These are phyloP conservation scores for Entelurus aequoreus DNA, from an alignment of 2,113 vertebrate genomes.

Conservation along the genomic window DNA sequence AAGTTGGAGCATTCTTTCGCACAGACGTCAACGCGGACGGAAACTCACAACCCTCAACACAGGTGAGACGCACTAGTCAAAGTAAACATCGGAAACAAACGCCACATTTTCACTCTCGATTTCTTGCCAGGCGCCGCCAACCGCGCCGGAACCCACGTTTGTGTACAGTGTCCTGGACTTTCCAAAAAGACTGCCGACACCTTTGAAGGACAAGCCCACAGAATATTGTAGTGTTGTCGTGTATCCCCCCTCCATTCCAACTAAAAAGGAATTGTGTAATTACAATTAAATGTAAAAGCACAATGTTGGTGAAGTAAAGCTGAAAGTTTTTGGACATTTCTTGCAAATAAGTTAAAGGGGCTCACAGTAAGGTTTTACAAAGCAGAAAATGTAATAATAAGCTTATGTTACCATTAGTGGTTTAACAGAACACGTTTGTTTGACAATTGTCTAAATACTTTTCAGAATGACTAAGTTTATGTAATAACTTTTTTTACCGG, in stretches of 20 bases:
- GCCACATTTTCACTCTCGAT: background rate
- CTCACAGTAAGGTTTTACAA: too few species aligned
- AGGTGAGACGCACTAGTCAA: slow-evolving; percentile 27
- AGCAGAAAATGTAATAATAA: too few species aligned
- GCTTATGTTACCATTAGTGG: too few species aligned
- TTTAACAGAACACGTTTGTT: too few species aligned
- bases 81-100: background rate
- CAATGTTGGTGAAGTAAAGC: too few species aligned
- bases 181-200: slow-evolving; percentile 31
- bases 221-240: slow-evolving; percentile 41
- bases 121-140: slow-evolving; percentile 25
- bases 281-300: background rate
- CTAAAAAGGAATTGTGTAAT: slow-evolving; percentile 1
- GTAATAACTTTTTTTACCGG: too few species aligned
- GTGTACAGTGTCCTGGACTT: slow-evolving; percentile 60
- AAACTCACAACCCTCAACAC: slow-evolving; percentile 13
- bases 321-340: too few species aligned
- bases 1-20: slow-evolving; percentile 3
- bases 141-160: slow-evolving; percentile 4
- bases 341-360: too few species aligned
- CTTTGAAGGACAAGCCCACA: slow-evolving; percentile 7
- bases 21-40: background rate
- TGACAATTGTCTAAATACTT: too few species aligned
- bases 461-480: too few species aligned
- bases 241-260: slow-evolving; percentile 13